Conservation (phyloP, 2,113 vertebrate genomes). For the Drymodes brunneopygia region DNA sequence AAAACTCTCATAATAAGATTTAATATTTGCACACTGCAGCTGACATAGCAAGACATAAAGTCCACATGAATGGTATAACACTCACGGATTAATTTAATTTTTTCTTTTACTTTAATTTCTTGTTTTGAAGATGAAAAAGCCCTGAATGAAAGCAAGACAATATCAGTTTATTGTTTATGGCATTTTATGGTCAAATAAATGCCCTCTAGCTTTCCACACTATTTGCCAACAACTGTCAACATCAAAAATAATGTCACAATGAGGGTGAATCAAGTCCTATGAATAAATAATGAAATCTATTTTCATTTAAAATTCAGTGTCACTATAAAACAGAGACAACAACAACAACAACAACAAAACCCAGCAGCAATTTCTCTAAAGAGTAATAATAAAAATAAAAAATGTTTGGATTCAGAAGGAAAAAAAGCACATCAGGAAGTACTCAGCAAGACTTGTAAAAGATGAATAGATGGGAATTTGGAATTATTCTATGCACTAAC, state of each 20-base stretch:
- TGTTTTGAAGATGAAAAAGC: background rate
- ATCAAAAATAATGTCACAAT: constrained; percentile 33
- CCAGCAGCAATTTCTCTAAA: constrained; percentile 4
- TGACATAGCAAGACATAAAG: background rate
- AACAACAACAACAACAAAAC: background rate
- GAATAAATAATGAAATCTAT: constrained; percentile 55
- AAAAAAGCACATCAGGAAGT: background rate
- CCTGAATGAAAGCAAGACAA: background rate
- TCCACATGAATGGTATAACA: background rate
- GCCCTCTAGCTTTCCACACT: background rate
- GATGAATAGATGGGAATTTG: background rate
- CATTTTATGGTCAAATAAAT: constrained; percentile 51
- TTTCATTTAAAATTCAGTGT: constrained; percentile 37
- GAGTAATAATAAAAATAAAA: constrained; percentile 28
- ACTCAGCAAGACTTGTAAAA: background rate
- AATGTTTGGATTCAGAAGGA: background rate
- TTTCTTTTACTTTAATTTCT: background rate
- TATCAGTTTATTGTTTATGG: constrained; percentile 23
- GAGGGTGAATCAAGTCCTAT: constrained; percentile 40
- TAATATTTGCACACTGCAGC: background rate
- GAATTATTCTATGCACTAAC: background rate
- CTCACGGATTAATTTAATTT: background rate
- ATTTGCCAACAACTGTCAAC: constrained; percentile 31
- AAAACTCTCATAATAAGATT: background rate
- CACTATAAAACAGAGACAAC: background rate